Base-by-base conservation (phyloP, 2,113 vertebrate genomes). In the Rhabdomys dilectus region DNA sequence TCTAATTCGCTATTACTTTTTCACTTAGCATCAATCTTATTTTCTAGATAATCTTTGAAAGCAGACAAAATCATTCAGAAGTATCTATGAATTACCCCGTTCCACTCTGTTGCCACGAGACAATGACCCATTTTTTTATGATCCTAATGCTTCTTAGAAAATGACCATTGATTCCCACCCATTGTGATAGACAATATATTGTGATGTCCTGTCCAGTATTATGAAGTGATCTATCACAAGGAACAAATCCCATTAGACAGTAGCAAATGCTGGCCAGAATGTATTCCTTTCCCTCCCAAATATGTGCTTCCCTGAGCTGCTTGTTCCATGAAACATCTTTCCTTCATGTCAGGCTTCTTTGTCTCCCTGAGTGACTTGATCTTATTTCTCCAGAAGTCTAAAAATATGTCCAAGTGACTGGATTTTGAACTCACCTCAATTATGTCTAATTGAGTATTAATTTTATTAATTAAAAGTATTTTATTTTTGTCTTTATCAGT, bases 91-190 rank as follows among this genome's bases (percentile, higher is more conserved):
- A 24, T 11, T 24, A 81, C 10, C 9, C 19, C n/a, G 51, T 24
- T 85, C 0, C 56, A 17, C 39, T 45, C 73, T 34, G 6, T 13
- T 36, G 31, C 29, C 4, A 24, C 3, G 13, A 87, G 36, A 12
- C 11, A 60, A 26, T 2, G 24, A 68, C 48, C 11, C 48, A 19
- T n/a, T 22, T 87, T 77, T 77, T 29, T 36, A 22, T 64, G 68
- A 39, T 11, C 22, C 78, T 62, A 16, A 4, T 78, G 24, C 0
- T 51, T 9, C 45, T 76, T 70, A 42, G 48, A 64, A 15, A 81
- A 2, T 88, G 15, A 70, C 0, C 22, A 22, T 77, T 89, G 21
- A 12, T 73, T 73, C 2, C 3, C 22, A 1, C 7, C 0, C 0
- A 34, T 29, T 51, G 21, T 53, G 29, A 70, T 42, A 45, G 34